These are phyloP conservation scores for Pantherophis vulpinus DNA, from an alignment of 2,797 vertebrate species.

Conservation along the genomic window DNA sequence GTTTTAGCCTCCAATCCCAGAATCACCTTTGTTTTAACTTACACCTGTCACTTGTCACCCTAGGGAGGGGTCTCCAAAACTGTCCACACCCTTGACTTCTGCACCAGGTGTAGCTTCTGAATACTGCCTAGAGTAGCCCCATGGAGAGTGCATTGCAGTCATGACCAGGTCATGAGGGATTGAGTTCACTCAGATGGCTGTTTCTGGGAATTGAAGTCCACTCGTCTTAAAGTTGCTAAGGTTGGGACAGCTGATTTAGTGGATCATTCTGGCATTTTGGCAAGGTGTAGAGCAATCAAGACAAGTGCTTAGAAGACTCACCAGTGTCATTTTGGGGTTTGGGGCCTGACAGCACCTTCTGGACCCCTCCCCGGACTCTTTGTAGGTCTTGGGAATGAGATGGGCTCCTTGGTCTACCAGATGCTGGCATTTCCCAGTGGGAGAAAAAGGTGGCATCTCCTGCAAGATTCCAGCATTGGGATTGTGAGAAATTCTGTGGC, in stretches of 20 bases:
- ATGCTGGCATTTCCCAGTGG: background rate
- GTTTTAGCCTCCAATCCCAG: no score
- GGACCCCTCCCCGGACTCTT: background rate
- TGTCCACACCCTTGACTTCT: no score
- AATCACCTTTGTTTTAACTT: no score
- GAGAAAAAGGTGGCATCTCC: background rate
- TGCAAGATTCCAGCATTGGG: background rate
- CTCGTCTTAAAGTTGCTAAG: background rate
- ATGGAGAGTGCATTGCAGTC: no score
- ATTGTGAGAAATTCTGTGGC: background rate
- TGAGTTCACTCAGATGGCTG: background rate
- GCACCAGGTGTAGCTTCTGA: no score
- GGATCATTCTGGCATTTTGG: background rate
- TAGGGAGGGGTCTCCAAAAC: no score
- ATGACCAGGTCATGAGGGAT: no score
- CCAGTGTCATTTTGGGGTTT: background rate
- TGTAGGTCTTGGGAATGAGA: background rate
- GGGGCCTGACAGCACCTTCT: background rate
- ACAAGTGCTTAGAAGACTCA: no score
- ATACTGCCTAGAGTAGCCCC: no score
- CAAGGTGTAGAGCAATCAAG: background rate
- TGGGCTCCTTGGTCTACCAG: background rate
- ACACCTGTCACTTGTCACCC: no score
- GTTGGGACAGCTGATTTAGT: background rate
- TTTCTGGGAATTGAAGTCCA: background rate